Conservation (phyloP, 2,888 invertebrate genomes). For the Pomacea canaliculata region DNA sequence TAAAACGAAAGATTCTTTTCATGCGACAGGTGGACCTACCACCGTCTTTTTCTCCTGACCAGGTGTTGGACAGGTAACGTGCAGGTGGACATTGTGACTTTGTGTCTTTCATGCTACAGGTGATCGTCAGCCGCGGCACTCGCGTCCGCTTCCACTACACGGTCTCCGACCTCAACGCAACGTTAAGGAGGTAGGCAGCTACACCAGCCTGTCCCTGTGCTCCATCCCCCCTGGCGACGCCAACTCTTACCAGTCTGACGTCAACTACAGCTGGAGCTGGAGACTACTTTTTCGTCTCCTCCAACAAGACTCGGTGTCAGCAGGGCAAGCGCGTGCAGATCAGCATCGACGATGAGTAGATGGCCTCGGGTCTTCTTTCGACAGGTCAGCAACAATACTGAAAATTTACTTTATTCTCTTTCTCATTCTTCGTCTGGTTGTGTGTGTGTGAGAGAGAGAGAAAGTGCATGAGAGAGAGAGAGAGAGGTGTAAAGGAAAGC, state of each 20-base stretch:
- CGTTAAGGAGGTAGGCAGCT: constrained; percentile 31
- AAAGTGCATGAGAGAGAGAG: too few species aligned
- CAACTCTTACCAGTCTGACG: constrained; percentile 20
- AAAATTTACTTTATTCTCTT: too few species aligned
- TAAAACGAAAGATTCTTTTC: too few species aligned
- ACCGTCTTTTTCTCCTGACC: too few species aligned
- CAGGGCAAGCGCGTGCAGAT: constrained; percentile 22
- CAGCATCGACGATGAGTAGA: constrained; percentile 23
- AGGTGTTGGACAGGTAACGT: too few species aligned
- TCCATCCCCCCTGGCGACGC: constrained; percentile 32
- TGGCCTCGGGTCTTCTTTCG: neutral
- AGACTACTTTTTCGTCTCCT: constrained; percentile 28
- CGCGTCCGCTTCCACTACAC: constrained; percentile 26
- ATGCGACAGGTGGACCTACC: too few species aligned
- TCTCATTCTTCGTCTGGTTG: too few species aligned
- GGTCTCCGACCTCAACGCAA: neutral
- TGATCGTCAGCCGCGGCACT: constrained; percentile 29
- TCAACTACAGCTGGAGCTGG: constrained; percentile 23
- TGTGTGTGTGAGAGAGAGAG: too few species aligned
- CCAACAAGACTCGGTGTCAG: constrained; percentile 19
- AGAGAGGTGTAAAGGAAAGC: too few species aligned
- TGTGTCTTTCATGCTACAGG: neutral
- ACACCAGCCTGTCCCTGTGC: constrained; percentile 26
- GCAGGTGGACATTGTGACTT: too few species aligned
- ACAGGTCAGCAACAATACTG: neutral